These are phyloP conservation scores for Pantelozetes paolii DNA, from an alignment of 2,888 invertebrate species.

Conservation along the genomic window DNA sequence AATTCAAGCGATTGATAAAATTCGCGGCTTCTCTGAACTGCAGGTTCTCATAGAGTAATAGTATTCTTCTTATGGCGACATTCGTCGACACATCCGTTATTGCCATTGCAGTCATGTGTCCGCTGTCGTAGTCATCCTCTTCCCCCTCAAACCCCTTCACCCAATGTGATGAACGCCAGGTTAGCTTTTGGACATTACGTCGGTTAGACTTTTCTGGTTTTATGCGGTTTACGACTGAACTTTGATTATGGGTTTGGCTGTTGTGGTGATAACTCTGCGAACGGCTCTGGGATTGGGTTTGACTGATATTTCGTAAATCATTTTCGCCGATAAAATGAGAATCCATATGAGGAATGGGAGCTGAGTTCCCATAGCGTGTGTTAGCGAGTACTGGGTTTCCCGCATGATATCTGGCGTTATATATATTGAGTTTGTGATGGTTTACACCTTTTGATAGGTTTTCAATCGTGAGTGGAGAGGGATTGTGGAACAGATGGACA, in stretches of 20 bases:
- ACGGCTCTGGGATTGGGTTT: background rate
- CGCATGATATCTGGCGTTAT: conserved; percentile 28
- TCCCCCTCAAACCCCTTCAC: conserved; percentile 47
- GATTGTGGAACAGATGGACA: conserved; percentile 12
- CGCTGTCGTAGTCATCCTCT: conserved; percentile 40
- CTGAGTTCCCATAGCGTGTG: background rate
- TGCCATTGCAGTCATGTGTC: conserved; percentile 49
- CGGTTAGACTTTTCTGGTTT: conserved; percentile 37
- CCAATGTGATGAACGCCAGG: conserved; percentile 49
- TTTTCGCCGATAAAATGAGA: background rate
- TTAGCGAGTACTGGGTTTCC: conserved; percentile 15
- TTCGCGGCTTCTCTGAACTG: conserved; percentile 87
- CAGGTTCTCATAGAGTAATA: conserved; percentile 77
- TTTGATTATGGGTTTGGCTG: background rate
- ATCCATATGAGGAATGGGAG: conserved; percentile 1
- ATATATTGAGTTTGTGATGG: conserved; percentile 28
- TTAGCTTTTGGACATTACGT: conserved; percentile 49
- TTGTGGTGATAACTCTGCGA: background rate
- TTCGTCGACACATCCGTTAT: conserved; percentile 55
- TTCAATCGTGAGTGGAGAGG: conserved; percentile 10
- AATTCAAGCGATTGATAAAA: conserved; percentile 72
- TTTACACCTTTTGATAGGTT: conserved; percentile 30
- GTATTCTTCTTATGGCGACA: conserved; percentile 59
- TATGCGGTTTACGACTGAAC: conserved; percentile 24
- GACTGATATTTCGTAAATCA: background rate